Evolutionary conservation across 2,113 vertebrate genomes (phyloP).

Genomic region (Trachemys scripta): DNA sequence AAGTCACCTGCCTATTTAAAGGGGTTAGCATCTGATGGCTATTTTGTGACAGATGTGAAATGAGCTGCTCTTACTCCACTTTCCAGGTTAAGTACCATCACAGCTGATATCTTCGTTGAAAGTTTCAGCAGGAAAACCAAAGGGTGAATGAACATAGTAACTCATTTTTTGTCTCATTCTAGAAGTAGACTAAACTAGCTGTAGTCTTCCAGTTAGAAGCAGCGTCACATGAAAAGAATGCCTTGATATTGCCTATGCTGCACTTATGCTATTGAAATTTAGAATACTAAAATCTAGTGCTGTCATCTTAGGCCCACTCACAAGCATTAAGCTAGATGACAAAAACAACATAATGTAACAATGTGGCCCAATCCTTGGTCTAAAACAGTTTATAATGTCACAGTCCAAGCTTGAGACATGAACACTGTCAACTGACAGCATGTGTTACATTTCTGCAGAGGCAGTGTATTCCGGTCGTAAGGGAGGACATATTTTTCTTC

Average conservation of each 20-base stretch:
- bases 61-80: neutral
- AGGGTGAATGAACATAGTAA: neutral
- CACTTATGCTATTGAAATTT: neutral
- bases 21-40: neutral
- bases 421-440: neutral
- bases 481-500: neutral
- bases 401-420: neutral
- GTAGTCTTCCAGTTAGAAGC: neutral
- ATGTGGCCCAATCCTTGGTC: neutral
- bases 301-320: neutral
- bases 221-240: neutral
- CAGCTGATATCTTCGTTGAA: too few species aligned
- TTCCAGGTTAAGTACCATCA: neutral
- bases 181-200: neutral
- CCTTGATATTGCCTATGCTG: neutral
- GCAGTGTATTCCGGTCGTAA: neutral
- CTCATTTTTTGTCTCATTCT: neutral
- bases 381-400: accelerated
- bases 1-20: neutral
- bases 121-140: neutral
- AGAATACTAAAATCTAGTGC: neutral
- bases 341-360: neutral
- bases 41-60: neutral
- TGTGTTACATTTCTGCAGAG: neutral
- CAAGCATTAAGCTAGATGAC: neutral